phyloP scores from a whole-genome alignment of 2,888 invertebrate species.

The Acanthoscelides obtectus region DNA sequence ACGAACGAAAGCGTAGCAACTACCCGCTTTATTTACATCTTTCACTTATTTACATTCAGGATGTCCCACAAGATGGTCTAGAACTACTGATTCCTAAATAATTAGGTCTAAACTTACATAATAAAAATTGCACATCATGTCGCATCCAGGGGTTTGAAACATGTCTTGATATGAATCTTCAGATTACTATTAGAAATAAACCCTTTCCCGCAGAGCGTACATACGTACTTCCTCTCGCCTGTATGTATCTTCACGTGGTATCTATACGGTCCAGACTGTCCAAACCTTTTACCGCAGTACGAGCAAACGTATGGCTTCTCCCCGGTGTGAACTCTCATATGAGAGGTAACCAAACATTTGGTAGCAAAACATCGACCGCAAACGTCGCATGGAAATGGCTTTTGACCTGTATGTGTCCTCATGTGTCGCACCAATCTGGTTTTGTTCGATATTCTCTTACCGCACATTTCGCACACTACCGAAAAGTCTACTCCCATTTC shows the following conservation, averaged over 20 bases:
- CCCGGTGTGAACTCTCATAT: conserved; percentile 34
- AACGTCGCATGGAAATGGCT: conserved; percentile 42
- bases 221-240: conserved; percentile 51
- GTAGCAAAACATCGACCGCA: conserved; percentile 41
- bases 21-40: too few relatives aligned
- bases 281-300: conserved; percentile 28
- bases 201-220: conserved; percentile 49
- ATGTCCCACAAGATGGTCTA: too few relatives aligned
- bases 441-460: conserved; percentile 33
- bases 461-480: conserved; percentile 35
- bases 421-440: conserved; percentile 36
- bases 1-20: too few relatives aligned
- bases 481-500: conserved; percentile 46
- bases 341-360: conserved; percentile 42
- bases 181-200: conserved; percentile 42
- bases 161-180: too few relatives aligned
- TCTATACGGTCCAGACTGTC: conserved; percentile 50
- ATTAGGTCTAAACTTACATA: too few relatives aligned
- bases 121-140: too few relatives aligned
- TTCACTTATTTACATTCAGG: too few relatives aligned
- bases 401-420: conserved; percentile 44
- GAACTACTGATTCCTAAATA: too few relatives aligned
- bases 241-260: conserved; percentile 53
- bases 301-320: conserved; percentile 43
- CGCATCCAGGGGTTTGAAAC: too few relatives aligned